phyloP scores from a whole-genome alignment of 2,888 invertebrate genomes.

The Heliconius sara region DNA sequence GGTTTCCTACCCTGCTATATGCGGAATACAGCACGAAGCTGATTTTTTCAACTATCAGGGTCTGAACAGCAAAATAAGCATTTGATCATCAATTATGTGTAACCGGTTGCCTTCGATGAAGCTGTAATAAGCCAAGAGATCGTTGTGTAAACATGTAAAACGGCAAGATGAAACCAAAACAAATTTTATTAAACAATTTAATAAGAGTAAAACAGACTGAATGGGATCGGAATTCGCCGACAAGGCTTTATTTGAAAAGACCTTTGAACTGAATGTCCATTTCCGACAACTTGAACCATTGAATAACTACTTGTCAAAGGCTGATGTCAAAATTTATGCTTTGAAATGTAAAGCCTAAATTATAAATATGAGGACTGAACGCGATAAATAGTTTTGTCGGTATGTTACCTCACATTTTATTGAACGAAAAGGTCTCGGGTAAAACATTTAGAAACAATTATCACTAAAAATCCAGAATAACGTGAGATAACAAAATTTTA shows the following conservation, averaged over 20 bases:
- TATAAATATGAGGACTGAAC: constrained; percentile 33
- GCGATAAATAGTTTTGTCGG: constrained; percentile 29
- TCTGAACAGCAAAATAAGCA: background rate
- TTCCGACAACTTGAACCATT: constrained; percentile 75
- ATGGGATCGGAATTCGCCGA: constrained; percentile 70
- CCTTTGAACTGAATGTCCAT: constrained; percentile 75
- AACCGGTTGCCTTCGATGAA: constrained; percentile 25
- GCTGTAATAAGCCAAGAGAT: constrained; percentile 40
- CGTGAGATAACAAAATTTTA: background rate
- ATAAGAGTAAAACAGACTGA: constrained; percentile 54
- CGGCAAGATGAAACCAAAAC: constrained; percentile 48
- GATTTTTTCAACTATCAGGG: background rate
- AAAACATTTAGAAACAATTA: background rate
- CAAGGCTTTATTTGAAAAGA: constrained; percentile 63
- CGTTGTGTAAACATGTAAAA: constrained; percentile 46
- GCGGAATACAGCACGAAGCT: background rate
- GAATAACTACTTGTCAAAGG: constrained; percentile 74
- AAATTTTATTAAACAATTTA: constrained; percentile 50
- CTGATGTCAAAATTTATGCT: constrained; percentile 70
- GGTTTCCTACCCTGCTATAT: background rate
- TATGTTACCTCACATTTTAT: background rate
- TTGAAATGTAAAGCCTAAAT: constrained; percentile 44
- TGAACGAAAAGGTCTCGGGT: background rate
- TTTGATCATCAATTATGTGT: constrained; percentile 23
- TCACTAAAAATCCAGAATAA: background rate